Evolutionary conservation across 2,113 vertebrate species (phyloP).

Genomic region (pig (Sus scrofa)): DNA sequence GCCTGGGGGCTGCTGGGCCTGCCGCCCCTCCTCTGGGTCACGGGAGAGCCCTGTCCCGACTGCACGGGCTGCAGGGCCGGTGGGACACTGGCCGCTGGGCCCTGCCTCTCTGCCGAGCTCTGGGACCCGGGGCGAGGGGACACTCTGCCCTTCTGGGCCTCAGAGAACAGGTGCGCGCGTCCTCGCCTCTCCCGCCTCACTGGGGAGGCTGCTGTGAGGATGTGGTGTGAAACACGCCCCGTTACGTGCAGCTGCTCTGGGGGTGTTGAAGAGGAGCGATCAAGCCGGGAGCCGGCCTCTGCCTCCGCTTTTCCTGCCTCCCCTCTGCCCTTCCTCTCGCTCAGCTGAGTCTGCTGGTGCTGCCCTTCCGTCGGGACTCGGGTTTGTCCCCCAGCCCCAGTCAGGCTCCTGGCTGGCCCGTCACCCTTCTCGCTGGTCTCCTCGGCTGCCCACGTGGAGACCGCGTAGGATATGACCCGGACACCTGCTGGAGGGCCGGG

Average conservation of each 20-base stretch:
- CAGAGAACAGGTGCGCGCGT: neutral
- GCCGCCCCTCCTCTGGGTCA: neutral
- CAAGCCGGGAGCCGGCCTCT: too few relatives aligned
- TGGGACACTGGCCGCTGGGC: neutral
- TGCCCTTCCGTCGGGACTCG: neutral
- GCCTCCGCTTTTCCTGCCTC: neutral
- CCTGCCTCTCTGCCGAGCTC: neutral
- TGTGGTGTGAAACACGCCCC: neutral
- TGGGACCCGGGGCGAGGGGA: too few relatives aligned
- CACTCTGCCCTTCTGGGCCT: neutral
- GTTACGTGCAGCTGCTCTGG: neutral
- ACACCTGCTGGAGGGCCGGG: neutral
- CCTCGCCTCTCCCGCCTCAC: neutral
- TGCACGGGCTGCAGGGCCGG: neutral
- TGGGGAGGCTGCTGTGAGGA: neutral
- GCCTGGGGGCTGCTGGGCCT: neutral
- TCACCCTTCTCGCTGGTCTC: too few relatives aligned
- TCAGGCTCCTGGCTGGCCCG: fast-evolving
- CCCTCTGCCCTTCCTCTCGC: too few relatives aligned
- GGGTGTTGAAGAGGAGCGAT: too few relatives aligned
- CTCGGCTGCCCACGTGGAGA: neutral
- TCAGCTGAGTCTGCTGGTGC: neutral
- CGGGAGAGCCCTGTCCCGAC: neutral
- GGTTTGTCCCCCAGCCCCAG: neutral
- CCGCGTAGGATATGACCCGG: neutral